A percentile compares a stretch with the other conserved stretches of the same genome.
Evolutionary conservation across 1,140 invertebrate species (phyloP).

Genomic region (Heliconius congener): DNA sequence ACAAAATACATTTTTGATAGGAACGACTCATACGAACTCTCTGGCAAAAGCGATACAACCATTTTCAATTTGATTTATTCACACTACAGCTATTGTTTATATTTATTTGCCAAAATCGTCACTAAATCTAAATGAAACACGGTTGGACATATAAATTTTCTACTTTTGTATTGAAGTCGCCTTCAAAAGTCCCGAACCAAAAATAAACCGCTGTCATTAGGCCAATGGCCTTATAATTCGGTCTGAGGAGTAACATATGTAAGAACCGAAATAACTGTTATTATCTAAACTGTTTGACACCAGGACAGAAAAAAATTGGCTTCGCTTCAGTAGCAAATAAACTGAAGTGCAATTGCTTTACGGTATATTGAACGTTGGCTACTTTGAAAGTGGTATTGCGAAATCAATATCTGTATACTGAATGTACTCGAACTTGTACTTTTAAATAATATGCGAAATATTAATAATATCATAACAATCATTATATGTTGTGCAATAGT

Average conservation of each 20-base stretch:
- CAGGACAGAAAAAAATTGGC: conserved; percentile 61
- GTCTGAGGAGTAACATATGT: conserved; percentile 75
- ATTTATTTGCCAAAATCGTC: conserved; percentile 40
- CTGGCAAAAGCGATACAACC: conserved; percentile 4
- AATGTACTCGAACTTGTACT: not conserved
- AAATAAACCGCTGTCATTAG: conserved; percentile 75
- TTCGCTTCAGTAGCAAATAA: conserved; percentile 42
- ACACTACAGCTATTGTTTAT: conserved; percentile 30
- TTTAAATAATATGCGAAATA: not conserved
- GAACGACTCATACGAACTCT: not conserved
- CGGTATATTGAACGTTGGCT: not conserved
- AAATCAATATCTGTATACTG: not conserved
- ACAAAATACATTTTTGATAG: not conserved
- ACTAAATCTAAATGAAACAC: conserved; percentile 35
- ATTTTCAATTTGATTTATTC: conserved; percentile 19
- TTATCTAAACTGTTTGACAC: conserved; percentile 66
- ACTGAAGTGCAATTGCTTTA: conserved; percentile 3
- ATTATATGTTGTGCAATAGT: not conserved
- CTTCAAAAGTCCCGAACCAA: conserved; percentile 64
- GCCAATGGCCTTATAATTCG: conserved; percentile 78
- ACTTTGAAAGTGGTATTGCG: not conserved
- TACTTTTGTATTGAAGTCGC: conserved; percentile 50
- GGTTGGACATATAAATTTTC: conserved; percentile 37
- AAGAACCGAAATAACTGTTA: conserved; percentile 68
- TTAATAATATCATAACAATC: not conserved